Evolutionary conservation across 30 jellyfish, hydroid and myxozoan genomes (phyloP).

Genomic region (Chironex yamaguchii): DNA sequence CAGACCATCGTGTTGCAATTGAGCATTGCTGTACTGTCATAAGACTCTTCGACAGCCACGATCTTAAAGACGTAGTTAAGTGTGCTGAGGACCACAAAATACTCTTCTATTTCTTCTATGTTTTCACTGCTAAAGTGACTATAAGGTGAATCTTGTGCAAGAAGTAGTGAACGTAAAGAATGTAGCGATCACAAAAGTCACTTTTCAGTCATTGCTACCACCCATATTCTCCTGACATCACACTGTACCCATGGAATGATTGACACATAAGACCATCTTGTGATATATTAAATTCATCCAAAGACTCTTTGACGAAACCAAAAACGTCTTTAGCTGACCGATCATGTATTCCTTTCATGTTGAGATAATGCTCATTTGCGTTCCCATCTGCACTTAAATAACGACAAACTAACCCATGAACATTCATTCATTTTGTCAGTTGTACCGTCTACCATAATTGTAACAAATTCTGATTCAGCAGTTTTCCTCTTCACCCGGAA

Average conservation of each 20-base stretch:
- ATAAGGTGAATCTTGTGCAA: not conserved
- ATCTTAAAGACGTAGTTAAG: not conserved
- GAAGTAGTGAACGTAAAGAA: not conserved
- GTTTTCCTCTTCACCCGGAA: not conserved
- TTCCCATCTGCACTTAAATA: not conserved
- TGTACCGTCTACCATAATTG: constrained; percentile 23
- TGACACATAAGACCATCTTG: not conserved
- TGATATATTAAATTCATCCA: not conserved
- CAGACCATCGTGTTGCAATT: constrained; percentile 10
- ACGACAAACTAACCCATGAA: constrained; percentile 9
- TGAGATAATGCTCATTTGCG: not conserved
- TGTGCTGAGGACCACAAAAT: not conserved
- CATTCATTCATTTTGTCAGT: not conserved
- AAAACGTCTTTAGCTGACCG: not conserved
- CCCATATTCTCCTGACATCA: not conserved
- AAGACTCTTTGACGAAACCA: not conserved
- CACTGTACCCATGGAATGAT: not conserved
- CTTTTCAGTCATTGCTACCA: not conserved
- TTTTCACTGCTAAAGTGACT: not conserved
- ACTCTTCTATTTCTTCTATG: not conserved
- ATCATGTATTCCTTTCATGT: not conserved
- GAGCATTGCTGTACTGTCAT: not conserved
- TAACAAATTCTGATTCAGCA: constrained; percentile 1
- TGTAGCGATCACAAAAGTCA: not conserved
- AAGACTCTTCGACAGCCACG: not conserved